Percentiles rank a stretch among this genome's conserved stretches.
Conservation (phyloP, 1,140 invertebrate species). For the Bradynema listronoti region DNA sequence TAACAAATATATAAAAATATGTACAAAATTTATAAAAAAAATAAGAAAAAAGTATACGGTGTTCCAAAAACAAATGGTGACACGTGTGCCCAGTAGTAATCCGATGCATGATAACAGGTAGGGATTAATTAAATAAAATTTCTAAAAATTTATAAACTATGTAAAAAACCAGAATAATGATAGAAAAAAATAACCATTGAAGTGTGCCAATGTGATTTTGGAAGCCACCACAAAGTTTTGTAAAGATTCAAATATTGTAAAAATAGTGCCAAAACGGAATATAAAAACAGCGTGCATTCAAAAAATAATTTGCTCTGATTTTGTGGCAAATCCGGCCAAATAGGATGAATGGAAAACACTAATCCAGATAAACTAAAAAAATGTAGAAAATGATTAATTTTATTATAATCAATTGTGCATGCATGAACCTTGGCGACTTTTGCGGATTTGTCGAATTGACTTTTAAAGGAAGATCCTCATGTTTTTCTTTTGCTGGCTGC, state of each 20-base stretch:
- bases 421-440: too few species aligned
- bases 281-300: conserved; percentile 73
- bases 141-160: conserved; percentile 66
- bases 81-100: conserved; percentile 70
- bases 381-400: too few species aligned
- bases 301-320: conserved; percentile 72
- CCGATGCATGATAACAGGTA: conserved; percentile 75
- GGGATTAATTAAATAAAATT: conserved; percentile 85
- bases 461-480: too few species aligned
- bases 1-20: too few species aligned
- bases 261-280: conserved; percentile 67
- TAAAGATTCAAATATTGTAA: conserved; percentile 90
- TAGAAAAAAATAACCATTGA: conserved; percentile 53
- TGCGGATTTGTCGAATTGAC: too few species aligned
- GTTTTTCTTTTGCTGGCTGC: too few species aligned
- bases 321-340: conserved; percentile 69
- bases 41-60: conserved; percentile 53
- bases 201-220: conserved; percentile 77
- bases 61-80: conserved; percentile 68
- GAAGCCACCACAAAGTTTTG: conserved; percentile 91
- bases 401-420: too few species aligned
- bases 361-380: too few species aligned
- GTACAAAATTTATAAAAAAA: not conserved
- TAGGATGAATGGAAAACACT: conserved; percentile 19
- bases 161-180: conserved; percentile 6